These are phyloP conservation scores for Psephotus haematonotus DNA, from an alignment of 2,113 vertebrate genomes.

Conservation along the genomic window DNA sequence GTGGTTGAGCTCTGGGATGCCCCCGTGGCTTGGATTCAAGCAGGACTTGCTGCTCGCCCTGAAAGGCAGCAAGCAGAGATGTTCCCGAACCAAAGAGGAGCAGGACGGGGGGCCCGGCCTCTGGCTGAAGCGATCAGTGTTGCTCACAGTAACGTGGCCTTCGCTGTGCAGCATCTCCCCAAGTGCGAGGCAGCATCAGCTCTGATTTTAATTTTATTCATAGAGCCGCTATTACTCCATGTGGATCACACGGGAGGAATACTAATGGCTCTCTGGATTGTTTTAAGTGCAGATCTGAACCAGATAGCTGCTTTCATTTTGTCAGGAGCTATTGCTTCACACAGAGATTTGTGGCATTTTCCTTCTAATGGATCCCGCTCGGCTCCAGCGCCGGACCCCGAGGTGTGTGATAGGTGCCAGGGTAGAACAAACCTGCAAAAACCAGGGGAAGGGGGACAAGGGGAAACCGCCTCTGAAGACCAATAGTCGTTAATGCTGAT, in stretches of 20 bases:
- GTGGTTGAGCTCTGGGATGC: no score
- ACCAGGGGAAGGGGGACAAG: background rate
- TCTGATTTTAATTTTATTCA: slow-evolving; percentile 74
- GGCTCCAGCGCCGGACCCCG: background rate
- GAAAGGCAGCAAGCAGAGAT: background rate
- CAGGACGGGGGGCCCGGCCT: background rate
- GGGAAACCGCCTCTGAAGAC: background rate
- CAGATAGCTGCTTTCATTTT: slow-evolving; percentile 76
- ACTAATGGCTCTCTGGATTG: slow-evolving; percentile 75
- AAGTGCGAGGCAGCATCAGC: background rate
- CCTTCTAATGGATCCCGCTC: slow-evolving; percentile 51
- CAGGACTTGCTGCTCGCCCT: background rate
- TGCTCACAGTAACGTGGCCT: background rate
- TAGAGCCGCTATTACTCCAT: slow-evolving; percentile 51
- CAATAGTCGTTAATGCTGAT: fast-evolving
- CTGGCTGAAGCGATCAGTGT: background rate
- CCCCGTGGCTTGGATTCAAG: background rate
- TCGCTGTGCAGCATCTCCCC: background rate
- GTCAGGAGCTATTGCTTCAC: slow-evolving; percentile 72
- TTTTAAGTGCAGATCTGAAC: slow-evolving; percentile 80
- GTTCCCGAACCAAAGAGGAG: fast-evolving
- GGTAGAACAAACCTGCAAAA: background rate
- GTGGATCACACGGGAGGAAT: slow-evolving; percentile 62
- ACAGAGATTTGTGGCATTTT: slow-evolving; percentile 62
- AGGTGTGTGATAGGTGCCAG: background rate